Percentiles rank a stretch among this genome's conserved stretches.
Conservation (phyloP, 1,140 invertebrate genomes). For the Brachionus manjavacas region DNA sequence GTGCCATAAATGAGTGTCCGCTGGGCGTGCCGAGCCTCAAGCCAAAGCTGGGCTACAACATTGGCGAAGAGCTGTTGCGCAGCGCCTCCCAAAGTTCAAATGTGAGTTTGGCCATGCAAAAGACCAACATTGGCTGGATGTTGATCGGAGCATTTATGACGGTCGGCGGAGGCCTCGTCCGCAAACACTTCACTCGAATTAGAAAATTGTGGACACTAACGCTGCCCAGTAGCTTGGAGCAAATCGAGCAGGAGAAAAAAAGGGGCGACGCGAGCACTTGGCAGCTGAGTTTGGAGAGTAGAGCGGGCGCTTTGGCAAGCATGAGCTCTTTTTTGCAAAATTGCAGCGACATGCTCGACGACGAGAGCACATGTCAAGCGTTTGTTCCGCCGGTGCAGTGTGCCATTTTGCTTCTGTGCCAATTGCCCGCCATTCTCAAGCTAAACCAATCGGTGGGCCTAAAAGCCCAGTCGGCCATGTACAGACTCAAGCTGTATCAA, state of each 20-base stretch:
- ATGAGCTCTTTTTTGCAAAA: constrained; percentile 44
- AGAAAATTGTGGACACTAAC: constrained; percentile 92
- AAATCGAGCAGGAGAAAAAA: constrained; percentile 91
- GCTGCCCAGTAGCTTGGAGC: constrained; percentile 88
- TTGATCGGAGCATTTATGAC: constrained; percentile 94
- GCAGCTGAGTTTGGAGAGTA: constrained; percentile 92
- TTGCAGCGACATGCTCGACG: not conserved
- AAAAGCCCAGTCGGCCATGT: constrained; percentile 85
- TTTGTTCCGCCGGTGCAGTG: not conserved
- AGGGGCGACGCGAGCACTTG: constrained; percentile 96
- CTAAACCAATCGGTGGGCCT: constrained; percentile 78
- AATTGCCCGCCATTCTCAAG: constrained; percentile 77
- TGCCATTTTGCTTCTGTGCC: constrained; percentile 54
- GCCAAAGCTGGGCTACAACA: constrained; percentile 92
- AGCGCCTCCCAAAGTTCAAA: constrained; percentile 82
- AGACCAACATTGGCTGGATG: constrained; percentile 94
- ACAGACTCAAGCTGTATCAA: constrained; percentile 82
- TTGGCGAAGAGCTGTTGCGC: constrained; percentile 88
- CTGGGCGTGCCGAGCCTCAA: constrained; percentile 89
- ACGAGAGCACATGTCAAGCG: not conserved
- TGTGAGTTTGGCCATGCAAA: constrained; percentile 82
- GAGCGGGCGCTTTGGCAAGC: constrained; percentile 82
- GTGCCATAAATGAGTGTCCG: constrained; percentile 80
- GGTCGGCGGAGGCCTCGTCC: constrained; percentile 78
- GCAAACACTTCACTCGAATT: constrained; percentile 70